A percentile compares a stretch with the other conserved stretches of the same genome.
Evolutionary conservation across 2,113 vertebrate genomes (phyloP).

Genomic region (Sakesphorus luctuosus): DNA sequence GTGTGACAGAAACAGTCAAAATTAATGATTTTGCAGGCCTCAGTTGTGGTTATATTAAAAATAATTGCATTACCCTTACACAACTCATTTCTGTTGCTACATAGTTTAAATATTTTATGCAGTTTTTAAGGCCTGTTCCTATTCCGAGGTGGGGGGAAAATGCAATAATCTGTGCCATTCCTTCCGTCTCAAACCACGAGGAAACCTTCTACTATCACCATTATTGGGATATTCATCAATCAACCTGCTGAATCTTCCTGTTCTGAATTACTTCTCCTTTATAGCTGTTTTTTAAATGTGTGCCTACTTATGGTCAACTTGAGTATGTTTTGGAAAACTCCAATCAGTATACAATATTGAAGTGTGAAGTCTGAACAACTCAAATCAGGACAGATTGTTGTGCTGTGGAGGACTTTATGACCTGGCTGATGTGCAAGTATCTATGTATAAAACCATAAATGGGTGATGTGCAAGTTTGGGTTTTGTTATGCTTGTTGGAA

Average conservation of each 20-base stretch:
- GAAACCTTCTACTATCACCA: not conserved
- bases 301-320: not conserved
- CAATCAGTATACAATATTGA: not conserved
- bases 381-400: not conserved
- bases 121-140: constrained; percentile 16
- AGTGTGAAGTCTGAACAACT: not conserved
- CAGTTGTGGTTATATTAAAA: constrained; percentile 34
- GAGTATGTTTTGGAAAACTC: not conserved
- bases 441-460: not conserved
- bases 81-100: not conserved
- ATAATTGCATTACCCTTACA: constrained; percentile 38
- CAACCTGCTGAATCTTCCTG: not conserved
- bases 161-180: not conserved
- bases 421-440: not conserved
- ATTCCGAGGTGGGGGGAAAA: not conserved
- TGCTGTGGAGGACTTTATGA: not conserved
- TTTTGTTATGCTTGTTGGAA: not conserved
- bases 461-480: not conserved
- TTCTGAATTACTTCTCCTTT: not conserved
- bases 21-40: constrained; percentile 30
- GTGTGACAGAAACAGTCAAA: constrained; percentile 26
- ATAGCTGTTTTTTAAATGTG: not conserved
- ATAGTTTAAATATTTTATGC: constrained; percentile 46
- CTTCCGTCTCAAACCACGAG: not conserved
- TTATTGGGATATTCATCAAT: not conserved